These are phyloP conservation scores for Drosophila lutescens DNA, from an alignment of 2,888 invertebrate genomes.

Conservation along the genomic window DNA sequence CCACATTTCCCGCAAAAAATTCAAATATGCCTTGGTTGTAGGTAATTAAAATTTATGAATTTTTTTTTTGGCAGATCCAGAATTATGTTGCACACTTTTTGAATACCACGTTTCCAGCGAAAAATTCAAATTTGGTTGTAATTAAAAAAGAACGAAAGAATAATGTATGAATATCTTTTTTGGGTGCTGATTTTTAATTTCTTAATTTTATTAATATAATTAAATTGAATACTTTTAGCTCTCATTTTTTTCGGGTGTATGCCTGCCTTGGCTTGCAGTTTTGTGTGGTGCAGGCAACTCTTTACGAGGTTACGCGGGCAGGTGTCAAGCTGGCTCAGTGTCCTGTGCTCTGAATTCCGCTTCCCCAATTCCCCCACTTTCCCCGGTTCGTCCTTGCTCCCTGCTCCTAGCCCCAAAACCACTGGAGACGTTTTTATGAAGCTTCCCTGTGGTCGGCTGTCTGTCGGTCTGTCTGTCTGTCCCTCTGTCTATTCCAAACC, in stretches of 20 bases:
- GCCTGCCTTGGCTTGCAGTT: background rate
- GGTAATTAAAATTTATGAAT: no score
- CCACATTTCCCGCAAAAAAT: no score
- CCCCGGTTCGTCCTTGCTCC: background rate
- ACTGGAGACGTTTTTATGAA: slow-evolving; percentile 72
- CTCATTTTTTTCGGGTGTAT: slow-evolving; percentile 1
- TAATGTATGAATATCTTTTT: no score
- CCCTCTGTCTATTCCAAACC: slow-evolving; percentile 7
- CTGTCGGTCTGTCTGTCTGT: background rate
- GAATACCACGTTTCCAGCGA: no score
- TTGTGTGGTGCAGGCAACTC: slow-evolving; percentile 19
- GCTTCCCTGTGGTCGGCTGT: slow-evolving; percentile 34
- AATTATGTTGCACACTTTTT: no score
- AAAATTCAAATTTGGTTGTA: no score
- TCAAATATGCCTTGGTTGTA: no score
- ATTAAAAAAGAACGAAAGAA: no score
- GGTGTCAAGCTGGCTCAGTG: slow-evolving; percentile 65
- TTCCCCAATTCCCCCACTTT: no score
- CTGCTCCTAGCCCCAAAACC: slow-evolving; percentile 35
- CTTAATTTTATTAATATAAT: background rate
- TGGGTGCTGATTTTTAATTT: no score
- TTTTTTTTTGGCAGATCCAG: no score
- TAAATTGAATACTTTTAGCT: background rate
- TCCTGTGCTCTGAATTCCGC: slow-evolving; percentile 19
- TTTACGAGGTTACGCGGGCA: slow-evolving; percentile 52